Evolutionary conservation across 2,797 vertebrate genomes (phyloP).

Genomic region (Gallirallus australis): DNA sequence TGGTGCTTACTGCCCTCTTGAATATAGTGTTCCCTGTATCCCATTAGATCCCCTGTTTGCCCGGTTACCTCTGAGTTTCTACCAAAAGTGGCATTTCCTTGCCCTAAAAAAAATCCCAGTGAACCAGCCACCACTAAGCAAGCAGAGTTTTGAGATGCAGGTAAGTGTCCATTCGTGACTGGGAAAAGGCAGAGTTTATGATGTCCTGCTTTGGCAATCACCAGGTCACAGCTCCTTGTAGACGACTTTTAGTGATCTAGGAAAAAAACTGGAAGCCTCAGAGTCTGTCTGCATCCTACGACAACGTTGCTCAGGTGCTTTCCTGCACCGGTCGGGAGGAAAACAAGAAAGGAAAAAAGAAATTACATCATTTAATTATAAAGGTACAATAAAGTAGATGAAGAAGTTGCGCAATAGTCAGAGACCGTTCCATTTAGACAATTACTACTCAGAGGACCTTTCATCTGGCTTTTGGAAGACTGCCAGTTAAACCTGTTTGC

Average conservation of each 20-base stretch:
- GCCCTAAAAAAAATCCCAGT: neutral
- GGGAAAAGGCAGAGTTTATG: neutral
- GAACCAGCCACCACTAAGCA: neutral
- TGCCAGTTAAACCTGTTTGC: constrained; percentile 52
- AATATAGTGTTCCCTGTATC: neutral
- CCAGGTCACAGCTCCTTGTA: neutral
- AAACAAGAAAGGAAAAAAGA: neutral
- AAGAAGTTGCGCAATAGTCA: constrained; percentile 40
- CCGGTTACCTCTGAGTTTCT: neutral
- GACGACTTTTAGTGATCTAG: neutral
- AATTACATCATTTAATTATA: constrained; percentile 59
- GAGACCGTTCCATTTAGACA: constrained; percentile 55
- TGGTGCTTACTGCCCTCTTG: neutral
- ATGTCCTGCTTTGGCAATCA: neutral
- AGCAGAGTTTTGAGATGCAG: neutral
- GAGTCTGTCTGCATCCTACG: neutral
- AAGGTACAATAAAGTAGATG: constrained; percentile 49
- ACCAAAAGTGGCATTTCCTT: neutral
- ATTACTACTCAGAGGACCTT: constrained; percentile 42
- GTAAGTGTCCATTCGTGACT: neutral
- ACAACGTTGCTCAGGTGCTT: neutral
- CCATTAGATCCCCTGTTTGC: neutral
- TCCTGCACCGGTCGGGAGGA: neutral
- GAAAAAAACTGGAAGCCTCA: neutral
- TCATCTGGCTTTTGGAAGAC: constrained; percentile 12